phyloP scores from a whole-genome alignment of 1,140 invertebrate species.

The Aethina tumida region DNA sequence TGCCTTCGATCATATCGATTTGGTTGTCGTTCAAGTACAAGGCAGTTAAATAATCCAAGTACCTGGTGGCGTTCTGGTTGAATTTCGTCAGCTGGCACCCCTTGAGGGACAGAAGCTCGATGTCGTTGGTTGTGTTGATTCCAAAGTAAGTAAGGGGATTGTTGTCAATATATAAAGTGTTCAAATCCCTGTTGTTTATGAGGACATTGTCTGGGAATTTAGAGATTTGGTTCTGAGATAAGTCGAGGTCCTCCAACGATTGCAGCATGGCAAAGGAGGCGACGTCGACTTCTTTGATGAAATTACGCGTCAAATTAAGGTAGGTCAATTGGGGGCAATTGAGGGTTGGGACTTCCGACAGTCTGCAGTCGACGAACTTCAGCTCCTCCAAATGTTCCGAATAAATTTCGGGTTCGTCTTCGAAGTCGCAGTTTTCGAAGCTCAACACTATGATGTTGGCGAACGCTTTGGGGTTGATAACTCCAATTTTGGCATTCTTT shows the following conservation, averaged over 20 bases:
- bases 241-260: conserved; percentile 24
- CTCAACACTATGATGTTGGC: conserved; percentile 16
- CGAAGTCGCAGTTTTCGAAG: conserved; percentile 19
- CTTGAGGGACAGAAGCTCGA: conserved; percentile 28
- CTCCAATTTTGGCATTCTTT: conserved; percentile 16
- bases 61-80: conserved; percentile 15
- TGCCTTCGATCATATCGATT: conserved; percentile 18
- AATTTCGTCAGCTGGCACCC: conserved; percentile 25
- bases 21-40: conserved; percentile 30
- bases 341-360: conserved; percentile 23
- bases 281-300: conserved; percentile 22
- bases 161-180: conserved; percentile 24
- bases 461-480: conserved; percentile 22
- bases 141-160: conserved; percentile 27
- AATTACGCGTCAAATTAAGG: conserved; percentile 28
- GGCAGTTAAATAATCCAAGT: conserved; percentile 19
- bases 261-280: conserved; percentile 23
- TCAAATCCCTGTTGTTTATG: conserved; percentile 21
- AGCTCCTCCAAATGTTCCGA: conserved; percentile 26
- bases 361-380: conserved; percentile 24
- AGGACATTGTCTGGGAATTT: conserved; percentile 22
- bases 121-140: conserved; percentile 16
- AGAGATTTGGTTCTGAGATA: conserved; percentile 30
- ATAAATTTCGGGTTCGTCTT: conserved; percentile 18
- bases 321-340: conserved; percentile 20